Evolutionary conservation across 2,888 invertebrate species (phyloP).

Genomic region (Heliconius charithonia): DNA sequence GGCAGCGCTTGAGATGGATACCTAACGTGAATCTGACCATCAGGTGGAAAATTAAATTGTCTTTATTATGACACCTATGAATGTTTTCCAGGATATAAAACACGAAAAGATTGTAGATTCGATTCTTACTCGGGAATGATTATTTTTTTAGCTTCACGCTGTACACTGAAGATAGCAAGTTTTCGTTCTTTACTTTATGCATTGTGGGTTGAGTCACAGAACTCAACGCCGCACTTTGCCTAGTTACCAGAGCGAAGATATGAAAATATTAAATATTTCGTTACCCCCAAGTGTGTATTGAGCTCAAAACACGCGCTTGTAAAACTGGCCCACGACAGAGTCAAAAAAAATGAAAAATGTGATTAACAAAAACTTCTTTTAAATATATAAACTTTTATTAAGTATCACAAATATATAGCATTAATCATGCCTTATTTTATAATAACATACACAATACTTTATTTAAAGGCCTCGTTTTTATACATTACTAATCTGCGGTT

Average conservation of each 20-base stretch:
- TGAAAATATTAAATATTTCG: too few relatives aligned
- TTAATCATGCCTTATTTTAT: not conserved
- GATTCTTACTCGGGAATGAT: not conserved
- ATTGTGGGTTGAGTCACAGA: too few relatives aligned
- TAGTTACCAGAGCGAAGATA: too few relatives aligned
- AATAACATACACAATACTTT: not conserved
- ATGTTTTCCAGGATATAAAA: not conserved
- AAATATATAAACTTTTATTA: slow-evolving; percentile 5
- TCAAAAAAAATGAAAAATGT: not conserved
- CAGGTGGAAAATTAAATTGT: slow-evolving; percentile 31
- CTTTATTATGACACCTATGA: not conserved
- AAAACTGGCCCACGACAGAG: not conserved
- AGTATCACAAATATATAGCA: not conserved
- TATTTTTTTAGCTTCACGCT: too few relatives aligned
- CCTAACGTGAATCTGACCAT: not conserved
- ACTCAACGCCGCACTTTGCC: too few relatives aligned
- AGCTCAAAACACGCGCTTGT: not conserved
- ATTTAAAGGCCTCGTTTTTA: not conserved
- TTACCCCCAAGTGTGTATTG: too few relatives aligned
- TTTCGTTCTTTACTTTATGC: too few relatives aligned
- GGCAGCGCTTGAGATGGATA: slow-evolving; percentile 28
- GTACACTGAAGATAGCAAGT: too few relatives aligned
- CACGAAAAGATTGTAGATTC: not conserved
- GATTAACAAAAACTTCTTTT: not conserved
- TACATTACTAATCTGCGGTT: not conserved